Evolutionary conservation across 2,113 vertebrate species (phyloP).

Genomic region (Mustela nigripes): DNA sequence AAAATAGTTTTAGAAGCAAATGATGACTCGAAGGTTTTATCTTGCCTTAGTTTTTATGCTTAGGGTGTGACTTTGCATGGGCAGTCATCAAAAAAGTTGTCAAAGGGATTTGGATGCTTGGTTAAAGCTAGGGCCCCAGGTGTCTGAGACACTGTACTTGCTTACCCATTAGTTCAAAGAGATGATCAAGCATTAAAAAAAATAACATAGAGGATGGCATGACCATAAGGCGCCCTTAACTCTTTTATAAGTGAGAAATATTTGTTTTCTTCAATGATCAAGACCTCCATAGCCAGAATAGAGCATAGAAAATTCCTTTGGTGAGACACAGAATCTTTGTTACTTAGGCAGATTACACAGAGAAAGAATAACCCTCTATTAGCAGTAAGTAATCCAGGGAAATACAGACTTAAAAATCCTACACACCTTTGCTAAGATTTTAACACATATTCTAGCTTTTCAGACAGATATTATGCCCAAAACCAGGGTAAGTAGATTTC

Average conservation of each 20-base stretch:
- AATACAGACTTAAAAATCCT: not conserved
- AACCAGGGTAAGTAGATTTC: not conserved
- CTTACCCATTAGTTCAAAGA: not conserved
- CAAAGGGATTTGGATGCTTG: not conserved
- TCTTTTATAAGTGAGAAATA: not conserved
- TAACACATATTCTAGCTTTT: not conserved
- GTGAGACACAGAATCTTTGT: not conserved
- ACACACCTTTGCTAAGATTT: not conserved
- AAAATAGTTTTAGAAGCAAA: not conserved
- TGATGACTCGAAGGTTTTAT: not conserved
- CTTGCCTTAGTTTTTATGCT: not conserved
- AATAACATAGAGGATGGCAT: not conserved
- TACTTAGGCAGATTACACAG: not conserved
- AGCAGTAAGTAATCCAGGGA: not conserved
- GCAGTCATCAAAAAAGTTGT: not conserved
- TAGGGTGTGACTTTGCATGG: not conserved
- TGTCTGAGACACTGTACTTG: not conserved
- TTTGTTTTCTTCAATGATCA: not conserved
- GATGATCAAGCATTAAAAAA: constrained; percentile 9
- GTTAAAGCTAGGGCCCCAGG: not conserved
- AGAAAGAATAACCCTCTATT: not conserved
- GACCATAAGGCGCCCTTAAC: not conserved
- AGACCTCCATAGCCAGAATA: not conserved
- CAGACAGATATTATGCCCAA: not conserved
- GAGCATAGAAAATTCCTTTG: not conserved